phyloP scores from a whole-genome alignment of 1,140 invertebrate genomes.

The Lepeophtheirus salmonis region DNA sequence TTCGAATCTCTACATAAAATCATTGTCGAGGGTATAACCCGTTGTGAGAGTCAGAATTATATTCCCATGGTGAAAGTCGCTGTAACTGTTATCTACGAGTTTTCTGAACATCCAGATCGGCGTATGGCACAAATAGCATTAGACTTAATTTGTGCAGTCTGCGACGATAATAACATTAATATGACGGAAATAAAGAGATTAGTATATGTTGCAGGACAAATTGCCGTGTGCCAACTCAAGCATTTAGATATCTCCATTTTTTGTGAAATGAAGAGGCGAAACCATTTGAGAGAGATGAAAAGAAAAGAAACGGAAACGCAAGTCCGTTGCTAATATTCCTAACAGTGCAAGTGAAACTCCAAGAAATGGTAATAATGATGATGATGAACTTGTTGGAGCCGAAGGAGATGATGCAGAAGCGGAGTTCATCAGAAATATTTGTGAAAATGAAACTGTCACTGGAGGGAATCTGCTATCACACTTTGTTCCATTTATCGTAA shows the following conservation, averaged over 20 bases:
- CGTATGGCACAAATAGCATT: slow-evolving; percentile 19
- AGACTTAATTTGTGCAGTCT: slow-evolving; percentile 20
- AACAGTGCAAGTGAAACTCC: slow-evolving; percentile 12
- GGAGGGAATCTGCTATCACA: slow-evolving; percentile 36
- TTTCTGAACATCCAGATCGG: slow-evolving; percentile 20
- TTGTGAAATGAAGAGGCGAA: slow-evolving; percentile 44
- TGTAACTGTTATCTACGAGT: slow-evolving; percentile 38
- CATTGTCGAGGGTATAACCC: slow-evolving; percentile 31
- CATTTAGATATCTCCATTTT: slow-evolving; percentile 55
- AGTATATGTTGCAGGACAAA: neutral
- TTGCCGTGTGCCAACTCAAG: slow-evolving; percentile 50
- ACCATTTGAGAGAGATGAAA: slow-evolving; percentile 28
- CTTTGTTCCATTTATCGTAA: slow-evolving; percentile 31
- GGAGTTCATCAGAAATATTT: slow-evolving; percentile 52
- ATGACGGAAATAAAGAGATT: neutral
- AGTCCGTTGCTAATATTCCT: slow-evolving; percentile 20
- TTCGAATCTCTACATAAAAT: slow-evolving; percentile 32
- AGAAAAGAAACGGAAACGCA: slow-evolving; percentile 25
- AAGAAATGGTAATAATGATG: slow-evolving; percentile 33
- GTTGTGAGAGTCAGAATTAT: slow-evolving; percentile 32
- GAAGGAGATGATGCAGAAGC: slow-evolving; percentile 70
- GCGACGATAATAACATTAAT: slow-evolving; percentile 11
- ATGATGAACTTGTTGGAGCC: slow-evolving; percentile 49
- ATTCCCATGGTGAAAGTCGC: slow-evolving; percentile 38
- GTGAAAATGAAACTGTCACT: slow-evolving; percentile 53